Percentiles rank a stretch among this genome's conserved stretches.
Conservation (phyloP, 2,888 invertebrate species). For the Cataglyphis albicans region DNA sequence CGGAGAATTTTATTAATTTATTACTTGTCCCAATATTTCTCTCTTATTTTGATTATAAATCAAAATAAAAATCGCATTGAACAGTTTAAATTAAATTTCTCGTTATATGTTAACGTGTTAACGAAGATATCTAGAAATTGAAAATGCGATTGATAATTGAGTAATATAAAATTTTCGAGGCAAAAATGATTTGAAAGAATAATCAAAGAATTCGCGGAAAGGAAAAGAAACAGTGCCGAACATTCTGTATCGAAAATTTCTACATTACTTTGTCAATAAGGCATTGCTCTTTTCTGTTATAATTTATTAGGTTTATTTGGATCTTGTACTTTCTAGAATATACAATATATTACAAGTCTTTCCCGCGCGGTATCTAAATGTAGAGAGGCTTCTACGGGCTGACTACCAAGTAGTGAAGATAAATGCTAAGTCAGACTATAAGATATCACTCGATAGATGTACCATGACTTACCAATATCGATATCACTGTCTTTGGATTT, state of each 20-base stretch:
- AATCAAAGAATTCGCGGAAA: neutral
- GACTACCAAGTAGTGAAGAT: constrained; percentile 76
- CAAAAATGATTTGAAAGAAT: neutral
- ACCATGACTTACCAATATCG: constrained; percentile 3
- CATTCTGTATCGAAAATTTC: constrained; percentile 1
- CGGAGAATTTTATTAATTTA: constrained; percentile 47
- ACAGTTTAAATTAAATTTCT: neutral
- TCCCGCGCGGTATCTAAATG: constrained; percentile 48
- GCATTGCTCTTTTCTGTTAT: constrained; percentile 25
- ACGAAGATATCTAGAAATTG: neutral
- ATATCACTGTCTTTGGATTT: neutral
- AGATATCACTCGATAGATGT: constrained; percentile 59
- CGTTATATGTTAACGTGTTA: too few relatives aligned
- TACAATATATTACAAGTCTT: constrained; percentile 63
- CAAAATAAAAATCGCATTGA: neutral
- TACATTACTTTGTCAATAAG: constrained; percentile 24
- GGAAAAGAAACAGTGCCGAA: neutral
- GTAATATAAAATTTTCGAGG: neutral
- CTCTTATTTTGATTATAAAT: neutral
- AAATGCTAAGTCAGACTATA: constrained; percentile 67
- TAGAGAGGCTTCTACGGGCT: constrained; percentile 52
- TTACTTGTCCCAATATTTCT: neutral
- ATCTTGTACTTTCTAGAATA: constrained; percentile 42
- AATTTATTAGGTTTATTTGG: constrained; percentile 42
- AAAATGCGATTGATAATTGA: neutral